Base-by-base conservation (phyloP, 2,797 vertebrate species). In the Tachyglossus aculeatus region DNA sequence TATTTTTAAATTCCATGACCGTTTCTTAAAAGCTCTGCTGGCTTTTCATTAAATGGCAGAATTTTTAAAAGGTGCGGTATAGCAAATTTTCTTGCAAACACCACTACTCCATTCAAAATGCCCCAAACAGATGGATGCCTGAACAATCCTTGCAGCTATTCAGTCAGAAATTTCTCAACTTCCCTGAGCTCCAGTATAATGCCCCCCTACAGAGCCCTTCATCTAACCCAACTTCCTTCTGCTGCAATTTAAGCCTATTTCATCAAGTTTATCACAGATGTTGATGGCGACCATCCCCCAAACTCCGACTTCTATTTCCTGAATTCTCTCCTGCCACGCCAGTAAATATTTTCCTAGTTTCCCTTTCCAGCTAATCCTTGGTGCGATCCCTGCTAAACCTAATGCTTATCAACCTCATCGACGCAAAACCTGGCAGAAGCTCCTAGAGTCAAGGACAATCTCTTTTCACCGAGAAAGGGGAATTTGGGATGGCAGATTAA, bases 401-500 rank as follows among this genome's bases (percentile, higher is more conserved):
- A 64, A 14, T 52, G 25, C 22, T 57, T n/a, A n/a, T 67, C 52
- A 41, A 62, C 45, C 40, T 68, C 6, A 33, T 14, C 45, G 8
- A 7, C 19, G 3, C 18, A 13, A 24, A 43, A 15, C 47, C 22
- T 40, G 31, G 38, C 10, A 63, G 37, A 13, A 21, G 16, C 7
- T 50, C 78, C 18, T 67, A 21, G 2, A 66, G 18, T 32, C 2
- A 52, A 50, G 39, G 78, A 64, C 24, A 62, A 19, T 10, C 24
- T 63, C 15, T 19, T 3, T 14, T n/a, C 41, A 59, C 33, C 6
- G 0, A 5, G 37, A 60, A 7, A 53, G 27, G 24, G 19, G 78
- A 73, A 82, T 62, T 51, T 45, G 32, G 16, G 56, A 27, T 41
- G 31, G 38, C 38, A 9, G 29, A 77, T 60, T 79, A 82, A 62